phyloP scores from a whole-genome alignment of 2,113 vertebrate genomes.

The Calonectris borealis region DNA sequence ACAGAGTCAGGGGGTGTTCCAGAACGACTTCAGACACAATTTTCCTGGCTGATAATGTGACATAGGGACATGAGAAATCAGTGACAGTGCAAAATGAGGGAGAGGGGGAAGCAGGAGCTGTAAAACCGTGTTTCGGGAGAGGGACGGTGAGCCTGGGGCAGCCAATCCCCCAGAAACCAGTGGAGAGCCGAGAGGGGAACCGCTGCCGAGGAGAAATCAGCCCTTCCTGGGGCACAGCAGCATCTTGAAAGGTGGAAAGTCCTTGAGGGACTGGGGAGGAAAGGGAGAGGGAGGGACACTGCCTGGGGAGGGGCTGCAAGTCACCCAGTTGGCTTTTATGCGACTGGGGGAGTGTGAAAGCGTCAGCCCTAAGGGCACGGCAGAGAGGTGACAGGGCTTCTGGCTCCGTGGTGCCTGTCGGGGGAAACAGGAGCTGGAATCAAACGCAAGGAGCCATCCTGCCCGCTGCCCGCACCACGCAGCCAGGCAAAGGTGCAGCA shows the following conservation, averaged over 20 bases:
- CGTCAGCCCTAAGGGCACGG: rapidly evolving
- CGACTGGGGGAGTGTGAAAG: not conserved
- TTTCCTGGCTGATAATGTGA: not conserved
- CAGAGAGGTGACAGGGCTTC: rapidly evolving
- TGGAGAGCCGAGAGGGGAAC: rapidly evolving
- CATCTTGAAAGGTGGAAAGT: too few relatives aligned
- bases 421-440: not conserved
- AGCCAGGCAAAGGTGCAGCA: not conserved
- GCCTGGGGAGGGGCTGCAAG: not conserved
- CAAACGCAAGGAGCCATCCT: not conserved
- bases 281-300: rapidly evolving
- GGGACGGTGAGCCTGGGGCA: not conserved
- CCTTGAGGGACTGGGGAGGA: not conserved
- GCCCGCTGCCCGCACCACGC: not conserved
- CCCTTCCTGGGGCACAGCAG: not conserved
- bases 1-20: not conserved
- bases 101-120: not conserved
- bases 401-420: not conserved
- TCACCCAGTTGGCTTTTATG: rapidly evolving
- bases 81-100: not conserved
- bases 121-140: not conserved
- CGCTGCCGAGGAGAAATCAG: not conserved
- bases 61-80: not conserved
- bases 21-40: not conserved
- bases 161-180: too few relatives aligned